Evolutionary conservation across 2,797 vertebrate species (phyloP).

Genomic region (Coendou prehensilis): DNA sequence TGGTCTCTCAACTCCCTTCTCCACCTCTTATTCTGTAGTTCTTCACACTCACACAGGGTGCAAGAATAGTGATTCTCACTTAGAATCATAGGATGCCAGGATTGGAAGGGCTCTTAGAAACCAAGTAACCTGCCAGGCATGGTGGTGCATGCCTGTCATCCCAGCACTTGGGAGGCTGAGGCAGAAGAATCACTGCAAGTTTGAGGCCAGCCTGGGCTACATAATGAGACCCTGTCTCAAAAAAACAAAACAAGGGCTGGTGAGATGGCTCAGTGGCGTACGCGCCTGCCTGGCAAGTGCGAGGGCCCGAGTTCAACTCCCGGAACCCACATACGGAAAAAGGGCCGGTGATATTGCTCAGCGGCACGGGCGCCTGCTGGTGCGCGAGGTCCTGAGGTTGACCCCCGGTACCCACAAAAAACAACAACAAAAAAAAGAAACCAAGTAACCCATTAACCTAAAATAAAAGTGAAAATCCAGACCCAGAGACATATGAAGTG

Average conservation of each 20-base stretch:
- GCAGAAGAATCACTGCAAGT: not conserved
- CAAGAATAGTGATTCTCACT: slow-evolving; percentile 4
- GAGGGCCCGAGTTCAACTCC: no score
- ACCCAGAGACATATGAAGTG: not conserved
- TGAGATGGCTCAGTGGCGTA: no score
- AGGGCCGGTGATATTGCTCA: no score
- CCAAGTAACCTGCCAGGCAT: not conserved
- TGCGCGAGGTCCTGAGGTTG: no score
- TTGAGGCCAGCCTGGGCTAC: not conserved
- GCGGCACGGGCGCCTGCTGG: no score
- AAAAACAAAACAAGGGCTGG: not conserved
- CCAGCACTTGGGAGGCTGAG: not conserved
- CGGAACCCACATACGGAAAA: no score
- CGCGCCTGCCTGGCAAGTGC: no score
- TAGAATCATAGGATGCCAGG: slow-evolving; percentile 21
- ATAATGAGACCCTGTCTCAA: not conserved
- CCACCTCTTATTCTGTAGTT: slow-evolving; percentile 53
- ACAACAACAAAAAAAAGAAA: not conserved
- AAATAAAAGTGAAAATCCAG: slow-evolving; percentile 28
- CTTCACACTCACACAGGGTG: not conserved
- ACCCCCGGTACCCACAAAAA: no score
- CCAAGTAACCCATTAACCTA: not conserved
- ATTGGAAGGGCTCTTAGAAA: slow-evolving; percentile 48
- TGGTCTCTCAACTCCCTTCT: not conserved
- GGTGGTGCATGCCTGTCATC: not conserved